Percentiles rank a stretch among this genome's conserved stretches.
phyloP scores from a whole-genome alignment of 2,888 invertebrate species.

The Andrena praecox region DNA sequence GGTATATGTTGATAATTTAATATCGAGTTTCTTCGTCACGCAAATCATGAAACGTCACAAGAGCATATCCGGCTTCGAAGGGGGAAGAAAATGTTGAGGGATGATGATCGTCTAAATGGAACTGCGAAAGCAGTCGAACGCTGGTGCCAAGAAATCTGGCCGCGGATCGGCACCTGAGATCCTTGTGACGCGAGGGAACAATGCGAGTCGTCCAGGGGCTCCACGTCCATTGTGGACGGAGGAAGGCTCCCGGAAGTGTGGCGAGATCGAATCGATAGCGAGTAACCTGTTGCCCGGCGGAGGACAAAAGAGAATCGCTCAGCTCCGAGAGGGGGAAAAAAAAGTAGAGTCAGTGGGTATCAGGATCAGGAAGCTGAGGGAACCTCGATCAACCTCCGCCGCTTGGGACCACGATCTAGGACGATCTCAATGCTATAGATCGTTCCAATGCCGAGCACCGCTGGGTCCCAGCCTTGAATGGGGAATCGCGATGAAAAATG shows the following conservation, averaged over 20 bases:
- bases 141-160: background rate
- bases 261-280: constrained; percentile 61
- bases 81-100: too few relatives aligned
- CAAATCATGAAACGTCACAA: too few relatives aligned
- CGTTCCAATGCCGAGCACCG: constrained; percentile 43
- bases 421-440: constrained; percentile 49
- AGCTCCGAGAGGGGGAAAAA: constrained; percentile 20
- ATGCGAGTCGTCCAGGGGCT: constrained; percentile 25
- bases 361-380: constrained; percentile 50
- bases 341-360: constrained; percentile 39
- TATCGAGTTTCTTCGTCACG: too few relatives aligned
- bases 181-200: constrained; percentile 35
- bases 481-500: constrained; percentile 35
- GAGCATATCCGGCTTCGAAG: too few relatives aligned
- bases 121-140: background rate
- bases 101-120: too few relatives aligned
- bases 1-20: too few relatives aligned
- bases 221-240: constrained; percentile 24
- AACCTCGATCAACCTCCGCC: constrained; percentile 44
- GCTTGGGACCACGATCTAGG: constrained; percentile 46
- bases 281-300: constrained; percentile 47
- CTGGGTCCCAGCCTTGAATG: constrained; percentile 36
- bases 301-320: constrained; percentile 58
- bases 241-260: constrained; percentile 62
- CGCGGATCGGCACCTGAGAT: constrained; percentile 10